Percentiles rank a stretch among this genome's conserved stretches.
phyloP scores from a whole-genome alignment of 1,140 invertebrate genomes.

The Zaprionus africanus region DNA sequence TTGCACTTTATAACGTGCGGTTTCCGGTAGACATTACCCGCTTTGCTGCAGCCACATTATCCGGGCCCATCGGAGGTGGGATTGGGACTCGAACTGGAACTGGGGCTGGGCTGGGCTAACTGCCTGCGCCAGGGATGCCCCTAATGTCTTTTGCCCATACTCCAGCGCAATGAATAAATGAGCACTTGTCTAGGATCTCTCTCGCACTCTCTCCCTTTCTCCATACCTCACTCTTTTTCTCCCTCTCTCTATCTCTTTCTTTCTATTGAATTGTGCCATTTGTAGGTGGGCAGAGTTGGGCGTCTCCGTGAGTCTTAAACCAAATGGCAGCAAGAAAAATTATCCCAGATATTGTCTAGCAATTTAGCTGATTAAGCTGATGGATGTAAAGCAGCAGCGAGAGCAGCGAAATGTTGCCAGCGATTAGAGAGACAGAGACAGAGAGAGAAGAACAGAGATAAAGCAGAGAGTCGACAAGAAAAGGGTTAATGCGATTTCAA shows the following conservation, averaged over 20 bases:
- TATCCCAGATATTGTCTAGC: conserved; percentile 83
- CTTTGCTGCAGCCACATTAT: conserved; percentile 71
- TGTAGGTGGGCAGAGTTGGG: neutral
- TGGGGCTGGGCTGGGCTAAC: conserved; percentile 23
- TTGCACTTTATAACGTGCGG: conserved; percentile 83
- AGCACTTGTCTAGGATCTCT: conserved; percentile 69
- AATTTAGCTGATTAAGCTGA: conserved; percentile 83
- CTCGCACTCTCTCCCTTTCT: neutral
- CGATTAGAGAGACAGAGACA: conserved; percentile 52
- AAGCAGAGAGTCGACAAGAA: conserved; percentile 61
- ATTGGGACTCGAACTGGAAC: neutral
- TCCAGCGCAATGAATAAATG: conserved; percentile 73
- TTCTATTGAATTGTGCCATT: conserved; percentile 1
- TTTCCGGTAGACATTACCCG: conserved; percentile 82
- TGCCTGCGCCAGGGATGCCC: conserved; percentile 45
- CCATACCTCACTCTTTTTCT: neutral
- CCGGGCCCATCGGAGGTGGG: conserved; percentile 37
- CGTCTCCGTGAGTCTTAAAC: conserved; percentile 31
- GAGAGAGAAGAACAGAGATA: conserved; percentile 21
- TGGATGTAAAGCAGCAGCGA: conserved; percentile 74
- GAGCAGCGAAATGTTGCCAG: conserved; percentile 57
- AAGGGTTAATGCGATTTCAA: conserved; percentile 81
- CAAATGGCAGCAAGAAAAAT: conserved; percentile 82
- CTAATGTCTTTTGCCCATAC: conserved; percentile 75
- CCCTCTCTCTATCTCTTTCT: neutral